These are phyloP conservation scores for Hyphantria cunea DNA, from an alignment of 1,140 invertebrate species.

Conservation along the genomic window DNA sequence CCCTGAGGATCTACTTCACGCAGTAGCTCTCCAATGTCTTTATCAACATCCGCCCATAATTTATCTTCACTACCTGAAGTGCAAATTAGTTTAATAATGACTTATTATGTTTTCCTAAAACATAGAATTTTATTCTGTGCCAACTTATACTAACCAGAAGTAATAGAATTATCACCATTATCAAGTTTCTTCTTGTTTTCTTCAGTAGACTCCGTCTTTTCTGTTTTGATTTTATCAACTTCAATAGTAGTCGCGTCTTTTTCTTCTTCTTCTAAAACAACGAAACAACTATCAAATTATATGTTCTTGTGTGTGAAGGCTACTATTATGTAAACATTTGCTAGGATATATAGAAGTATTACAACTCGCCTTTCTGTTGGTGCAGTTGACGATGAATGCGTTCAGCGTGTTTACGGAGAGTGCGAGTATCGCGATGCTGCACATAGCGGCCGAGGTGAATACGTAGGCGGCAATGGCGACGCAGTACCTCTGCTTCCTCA, in stretches of 20 bases:
- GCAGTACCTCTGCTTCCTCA: constrained; percentile 84
- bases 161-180: constrained; percentile 57
- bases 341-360: too few relatives aligned
- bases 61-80: constrained; percentile 84
- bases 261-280: constrained; percentile 60
- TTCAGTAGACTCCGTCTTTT: constrained; percentile 49
- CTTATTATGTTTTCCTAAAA: too few relatives aligned
- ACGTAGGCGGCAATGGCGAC: constrained; percentile 87
- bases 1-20: constrained; percentile 84
- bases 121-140: not conserved
- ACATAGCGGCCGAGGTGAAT: constrained; percentile 88
- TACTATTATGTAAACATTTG: too few relatives aligned
- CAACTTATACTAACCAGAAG: constrained; percentile 43
- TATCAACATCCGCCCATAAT: constrained; percentile 88
- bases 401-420: constrained; percentile 85
- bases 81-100: not conserved
- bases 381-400: constrained; percentile 84
- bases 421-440: constrained; percentile 87
- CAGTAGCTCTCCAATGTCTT: constrained; percentile 87
- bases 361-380: constrained; percentile 62
- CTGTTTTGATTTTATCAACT: constrained; percentile 45
- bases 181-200: constrained; percentile 59
- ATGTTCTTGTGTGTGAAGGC: not conserved
- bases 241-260: constrained; percentile 52
- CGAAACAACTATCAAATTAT: constrained; percentile 10